phyloP scores from a whole-genome alignment of 2,888 invertebrate genomes.

The Lamproptera curius region DNA sequence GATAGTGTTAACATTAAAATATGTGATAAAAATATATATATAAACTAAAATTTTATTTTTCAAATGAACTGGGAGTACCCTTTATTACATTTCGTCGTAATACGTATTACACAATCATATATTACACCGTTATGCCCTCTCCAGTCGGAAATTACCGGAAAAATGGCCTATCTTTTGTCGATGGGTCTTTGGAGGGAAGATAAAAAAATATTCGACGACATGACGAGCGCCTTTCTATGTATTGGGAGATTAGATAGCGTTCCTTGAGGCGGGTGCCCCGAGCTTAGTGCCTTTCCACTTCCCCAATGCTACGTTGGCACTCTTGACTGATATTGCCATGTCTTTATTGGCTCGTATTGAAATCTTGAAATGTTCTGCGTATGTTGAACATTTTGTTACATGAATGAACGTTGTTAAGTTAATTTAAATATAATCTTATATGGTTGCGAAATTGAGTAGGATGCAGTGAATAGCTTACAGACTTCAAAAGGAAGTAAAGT shows the following conservation, averaged over 20 bases:
- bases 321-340: slow-evolving; percentile 18
- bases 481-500: no score
- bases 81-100: slow-evolving; percentile 28
- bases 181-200: slow-evolving; percentile 39
- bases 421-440: no score
- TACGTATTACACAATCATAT: slow-evolving; percentile 35
- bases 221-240: slow-evolving; percentile 37
- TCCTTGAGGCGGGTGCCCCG: slow-evolving; percentile 17
- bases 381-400: no score
- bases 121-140: slow-evolving; percentile 37
- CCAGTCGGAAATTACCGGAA: slow-evolving; percentile 45
- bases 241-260: slow-evolving; percentile 46
- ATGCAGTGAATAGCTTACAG: no score
- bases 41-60: slow-evolving; percentile 21
- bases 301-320: slow-evolving; percentile 12
- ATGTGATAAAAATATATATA: no score
- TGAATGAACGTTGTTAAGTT: no score
- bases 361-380: background rate
- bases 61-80: slow-evolving; percentile 16
- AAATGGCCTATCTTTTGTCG: slow-evolving; percentile 39
- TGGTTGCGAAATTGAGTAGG: no score
- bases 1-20: no score
- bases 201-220: slow-evolving; percentile 54
- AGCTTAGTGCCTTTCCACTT: slow-evolving; percentile 22
- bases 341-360: slow-evolving; percentile 17